Evolutionary conservation across 2,797 vertebrate genomes (phyloP).

Genomic region (Sebastes hubbsi): DNA sequence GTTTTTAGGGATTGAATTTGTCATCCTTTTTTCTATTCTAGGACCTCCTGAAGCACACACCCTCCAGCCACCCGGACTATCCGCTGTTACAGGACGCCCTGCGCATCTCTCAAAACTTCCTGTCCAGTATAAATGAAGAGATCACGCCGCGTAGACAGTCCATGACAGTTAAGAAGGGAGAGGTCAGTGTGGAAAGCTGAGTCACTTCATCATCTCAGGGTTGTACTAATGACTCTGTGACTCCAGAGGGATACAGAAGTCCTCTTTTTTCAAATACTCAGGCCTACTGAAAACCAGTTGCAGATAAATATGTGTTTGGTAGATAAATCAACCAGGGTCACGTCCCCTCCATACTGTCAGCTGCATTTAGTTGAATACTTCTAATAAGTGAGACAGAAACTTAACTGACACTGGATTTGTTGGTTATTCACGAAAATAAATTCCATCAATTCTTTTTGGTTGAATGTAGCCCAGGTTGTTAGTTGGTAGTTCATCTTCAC

Average conservation of each 20-base stretch:
- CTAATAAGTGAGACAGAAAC: not conserved
- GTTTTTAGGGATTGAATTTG: not conserved
- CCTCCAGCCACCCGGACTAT: constrained; percentile 90
- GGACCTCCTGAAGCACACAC: constrained; percentile 98
- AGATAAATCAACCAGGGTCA: not conserved
- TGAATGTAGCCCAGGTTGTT: not conserved
- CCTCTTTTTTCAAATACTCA: not conserved
- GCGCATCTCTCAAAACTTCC: constrained; percentile 98
- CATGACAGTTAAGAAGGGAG: constrained; percentile 98
- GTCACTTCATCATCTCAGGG: not conserved
- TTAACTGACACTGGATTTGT: no score
- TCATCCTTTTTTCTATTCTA: constrained; percentile 52
- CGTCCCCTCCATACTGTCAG: not conserved
- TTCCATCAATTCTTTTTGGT: not conserved
- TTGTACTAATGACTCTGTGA: not conserved
- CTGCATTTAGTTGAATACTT: not conserved
- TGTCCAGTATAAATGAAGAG: constrained; percentile 98
- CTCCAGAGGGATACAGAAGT: not conserved
- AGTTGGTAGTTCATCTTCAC: not conserved
- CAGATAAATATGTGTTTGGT: not conserved
- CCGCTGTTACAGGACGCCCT: constrained; percentile 93
- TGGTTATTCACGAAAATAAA: no score
- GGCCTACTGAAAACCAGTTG: no score
- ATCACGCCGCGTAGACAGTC: constrained; percentile 97
- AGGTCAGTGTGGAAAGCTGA: constrained; percentile 83